Evolutionary conservation across 2,113 vertebrate species (phyloP).

Genomic region (Callionymus lyra): DNA sequence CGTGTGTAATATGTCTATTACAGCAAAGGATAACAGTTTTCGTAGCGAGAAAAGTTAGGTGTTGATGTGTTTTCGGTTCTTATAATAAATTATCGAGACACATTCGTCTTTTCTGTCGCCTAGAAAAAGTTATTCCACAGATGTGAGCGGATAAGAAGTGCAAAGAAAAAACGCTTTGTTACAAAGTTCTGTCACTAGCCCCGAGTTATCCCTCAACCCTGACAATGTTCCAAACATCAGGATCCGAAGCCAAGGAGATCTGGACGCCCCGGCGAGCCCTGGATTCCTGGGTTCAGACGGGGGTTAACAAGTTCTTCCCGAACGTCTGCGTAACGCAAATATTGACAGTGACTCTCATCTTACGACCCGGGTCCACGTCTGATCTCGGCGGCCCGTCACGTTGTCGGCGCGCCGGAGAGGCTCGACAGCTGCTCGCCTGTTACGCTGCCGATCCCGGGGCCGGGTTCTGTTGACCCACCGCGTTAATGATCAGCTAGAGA

Average conservation of each 20-base stretch:
- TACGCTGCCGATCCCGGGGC: conserved; percentile 8
- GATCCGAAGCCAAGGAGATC: conserved; percentile 1
- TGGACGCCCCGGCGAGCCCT: no score
- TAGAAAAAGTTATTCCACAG: background rate
- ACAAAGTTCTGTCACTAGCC: background rate
- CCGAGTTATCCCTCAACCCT: conserved; percentile 23
- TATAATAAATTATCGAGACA: no score
- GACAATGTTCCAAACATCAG: conserved; percentile 24
- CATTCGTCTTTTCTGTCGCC: background rate
- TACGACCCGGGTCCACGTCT: conserved; percentile 22
- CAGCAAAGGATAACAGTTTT: no score
- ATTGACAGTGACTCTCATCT: conserved; percentile 48
- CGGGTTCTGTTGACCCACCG: conserved; percentile 12
- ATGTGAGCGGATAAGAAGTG: no score
- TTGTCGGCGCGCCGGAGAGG: conserved; percentile 8
- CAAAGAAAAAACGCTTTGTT: no score
- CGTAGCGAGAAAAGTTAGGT: no score
- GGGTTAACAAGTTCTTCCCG: conserved; percentile 36
- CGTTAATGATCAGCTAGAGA: conserved; percentile 23
- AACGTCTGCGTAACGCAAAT: conserved; percentile 48
- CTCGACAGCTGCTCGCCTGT: conserved; percentile 27
- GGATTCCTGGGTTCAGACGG: conserved; percentile 12
- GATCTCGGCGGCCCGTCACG: conserved; percentile 19
- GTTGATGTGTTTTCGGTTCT: no score
- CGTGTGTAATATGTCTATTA: no score